Conservation (phyloP, 2,797 vertebrate species). For the Babyrousa celebensis region DNA sequence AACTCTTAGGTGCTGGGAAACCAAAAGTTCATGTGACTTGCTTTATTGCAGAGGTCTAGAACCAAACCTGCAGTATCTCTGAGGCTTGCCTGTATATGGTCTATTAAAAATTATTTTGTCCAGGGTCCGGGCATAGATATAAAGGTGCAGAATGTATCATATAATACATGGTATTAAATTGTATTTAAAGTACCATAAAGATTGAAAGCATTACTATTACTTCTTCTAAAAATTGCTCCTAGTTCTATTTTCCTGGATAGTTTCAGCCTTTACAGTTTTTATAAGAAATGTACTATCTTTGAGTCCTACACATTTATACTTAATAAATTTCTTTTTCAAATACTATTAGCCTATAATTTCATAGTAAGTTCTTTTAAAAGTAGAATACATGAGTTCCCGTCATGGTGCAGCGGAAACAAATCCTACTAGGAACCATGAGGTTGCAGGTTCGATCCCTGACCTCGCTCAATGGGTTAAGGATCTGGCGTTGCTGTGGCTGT, state of each 20-base stretch:
- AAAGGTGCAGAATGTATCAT: not conserved
- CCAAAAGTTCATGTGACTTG: not conserved
- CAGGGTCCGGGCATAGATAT: not conserved
- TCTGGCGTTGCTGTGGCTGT: no score
- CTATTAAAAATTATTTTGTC: constrained; percentile 14
- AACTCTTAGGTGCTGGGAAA: not conserved
- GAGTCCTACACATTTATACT: constrained; percentile 2
- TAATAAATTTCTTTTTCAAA: not conserved
- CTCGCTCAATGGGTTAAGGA: no score
- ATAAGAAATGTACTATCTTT: not conserved
- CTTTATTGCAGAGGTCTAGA: not conserved
- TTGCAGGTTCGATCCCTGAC: no score
- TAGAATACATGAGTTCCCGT: no score
- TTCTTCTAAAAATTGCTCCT: constrained; percentile 6
- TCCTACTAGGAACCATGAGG: no score
- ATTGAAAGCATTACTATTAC: not conserved
- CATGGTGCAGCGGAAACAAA: no score
- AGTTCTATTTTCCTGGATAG: not conserved
- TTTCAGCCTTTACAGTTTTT: not conserved
- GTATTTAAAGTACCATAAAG: not conserved
- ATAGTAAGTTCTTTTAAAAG: not conserved
- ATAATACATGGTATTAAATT: not conserved
- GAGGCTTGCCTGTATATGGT: not conserved
- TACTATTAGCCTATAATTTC: not conserved
- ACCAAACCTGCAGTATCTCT: not conserved